Evolutionary conservation across 2,888 invertebrate genomes (phyloP).

Genomic region (Dasysyrphus tricinctus): DNA sequence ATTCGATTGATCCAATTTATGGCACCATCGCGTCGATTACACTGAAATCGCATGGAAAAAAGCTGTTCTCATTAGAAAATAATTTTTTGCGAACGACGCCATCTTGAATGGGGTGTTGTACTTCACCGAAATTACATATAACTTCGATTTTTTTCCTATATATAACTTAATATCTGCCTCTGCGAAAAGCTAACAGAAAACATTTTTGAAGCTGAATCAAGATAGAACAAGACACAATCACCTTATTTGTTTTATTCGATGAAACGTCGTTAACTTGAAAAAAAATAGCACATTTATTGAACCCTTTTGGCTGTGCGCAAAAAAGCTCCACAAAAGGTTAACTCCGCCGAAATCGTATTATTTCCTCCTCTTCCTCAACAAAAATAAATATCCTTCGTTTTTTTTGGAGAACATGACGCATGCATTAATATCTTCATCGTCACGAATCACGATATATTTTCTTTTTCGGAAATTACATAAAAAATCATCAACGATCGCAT

Average conservation of each 20-base stretch:
- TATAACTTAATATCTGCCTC: constrained; percentile 29
- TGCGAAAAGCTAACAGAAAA: constrained; percentile 45
- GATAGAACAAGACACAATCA: constrained; percentile 76
- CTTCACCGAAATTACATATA: constrained; percentile 57
- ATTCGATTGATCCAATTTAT: constrained; percentile 55
- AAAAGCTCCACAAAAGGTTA: constrained; percentile 51
- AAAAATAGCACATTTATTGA: constrained; percentile 42
- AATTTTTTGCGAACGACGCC: constrained; percentile 70
- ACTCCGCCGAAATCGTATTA: constrained; percentile 44
- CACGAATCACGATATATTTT: constrained; percentile 49
- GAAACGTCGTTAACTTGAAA: constrained; percentile 56
- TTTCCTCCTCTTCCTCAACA: constrained; percentile 56
- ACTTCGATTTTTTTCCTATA: constrained; percentile 54
- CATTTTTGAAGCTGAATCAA: constrained; percentile 69
- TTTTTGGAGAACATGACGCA: constrained; percentile 71
- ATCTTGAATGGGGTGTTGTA: constrained; percentile 74
- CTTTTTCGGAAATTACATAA: constrained; percentile 63
- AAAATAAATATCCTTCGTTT: constrained; percentile 52
- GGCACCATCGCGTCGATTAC: constrained; percentile 75
- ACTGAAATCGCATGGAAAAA: constrained; percentile 74
- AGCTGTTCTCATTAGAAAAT: constrained; percentile 60
- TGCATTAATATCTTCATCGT: constrained; percentile 69
- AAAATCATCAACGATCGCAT: constrained; percentile 49
- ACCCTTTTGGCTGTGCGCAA: constrained; percentile 66
- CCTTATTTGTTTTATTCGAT: constrained; percentile 69